Percentiles rank a stretch among this genome's conserved stretches.
Evolutionary conservation across 2,797 vertebrate species (phyloP).

Genomic region (Vespertilio murinus): DNA sequence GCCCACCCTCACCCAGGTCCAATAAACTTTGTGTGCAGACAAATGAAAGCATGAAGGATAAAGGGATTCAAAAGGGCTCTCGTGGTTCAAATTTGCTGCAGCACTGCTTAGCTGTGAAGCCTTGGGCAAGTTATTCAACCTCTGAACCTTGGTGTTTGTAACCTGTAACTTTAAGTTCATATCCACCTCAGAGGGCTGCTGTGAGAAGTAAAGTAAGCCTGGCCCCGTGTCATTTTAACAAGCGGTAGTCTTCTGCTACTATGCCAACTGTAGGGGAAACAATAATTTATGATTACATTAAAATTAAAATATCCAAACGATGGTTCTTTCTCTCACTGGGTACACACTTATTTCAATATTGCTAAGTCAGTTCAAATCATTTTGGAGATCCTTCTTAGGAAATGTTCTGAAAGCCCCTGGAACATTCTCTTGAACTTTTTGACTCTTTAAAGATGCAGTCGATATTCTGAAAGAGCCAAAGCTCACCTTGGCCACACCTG

Average conservation of each 20-base stretch:
- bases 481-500: background rate
- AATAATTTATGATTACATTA: background rate
- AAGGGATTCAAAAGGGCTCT: background rate
- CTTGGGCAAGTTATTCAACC: background rate
- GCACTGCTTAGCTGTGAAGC: background rate
- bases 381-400: constrained; percentile 12
- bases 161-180: background rate
- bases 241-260: background rate
- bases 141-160: background rate
- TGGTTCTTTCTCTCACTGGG: background rate
- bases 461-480: background rate
- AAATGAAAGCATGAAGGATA: background rate
- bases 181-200: background rate
- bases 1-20: background rate
- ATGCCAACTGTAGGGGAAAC: background rate
- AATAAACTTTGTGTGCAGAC: background rate
- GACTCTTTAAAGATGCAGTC: background rate
- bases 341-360: background rate
- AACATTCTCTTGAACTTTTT: constrained; percentile 6
- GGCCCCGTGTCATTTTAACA: background rate
- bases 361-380: background rate
- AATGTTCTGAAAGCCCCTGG: background rate
- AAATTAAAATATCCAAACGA: constrained; percentile 38
- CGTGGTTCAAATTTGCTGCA: background rate
- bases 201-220: background rate